Percentiles rank a stretch among this genome's conserved stretches.
phyloP scores from a whole-genome alignment of 1,140 invertebrate species.

The Sweltsa coloradensis region DNA sequence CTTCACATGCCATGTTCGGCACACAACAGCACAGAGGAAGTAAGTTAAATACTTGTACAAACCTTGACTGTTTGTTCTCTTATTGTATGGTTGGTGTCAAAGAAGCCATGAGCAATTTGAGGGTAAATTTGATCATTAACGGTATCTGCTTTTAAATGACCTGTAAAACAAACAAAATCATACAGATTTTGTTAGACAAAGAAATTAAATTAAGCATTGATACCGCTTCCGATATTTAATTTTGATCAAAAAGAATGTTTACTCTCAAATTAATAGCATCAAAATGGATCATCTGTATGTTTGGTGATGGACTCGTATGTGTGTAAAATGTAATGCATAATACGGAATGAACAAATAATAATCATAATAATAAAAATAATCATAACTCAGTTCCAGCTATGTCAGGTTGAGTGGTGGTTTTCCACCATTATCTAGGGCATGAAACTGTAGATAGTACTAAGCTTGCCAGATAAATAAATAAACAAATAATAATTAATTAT shows the following conservation, averaged over 20 bases:
- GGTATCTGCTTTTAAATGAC: slow-evolving; percentile 37
- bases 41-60: slow-evolving; percentile 19
- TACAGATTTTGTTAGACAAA: not conserved
- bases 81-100: slow-evolving; percentile 93
- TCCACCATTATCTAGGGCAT: too few relatives aligned
- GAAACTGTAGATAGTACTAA: too few relatives aligned
- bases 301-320: too few relatives aligned
- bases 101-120: slow-evolving; percentile 83
- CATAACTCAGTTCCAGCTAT: too few relatives aligned
- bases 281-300: not conserved
- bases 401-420: too few relatives aligned
- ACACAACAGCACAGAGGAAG: not conserved
- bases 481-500: too few relatives aligned
- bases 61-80: slow-evolving; percentile 95
- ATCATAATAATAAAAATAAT: too few relatives aligned
- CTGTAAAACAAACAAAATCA: slow-evolving; percentile 14
- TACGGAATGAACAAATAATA: too few relatives aligned
- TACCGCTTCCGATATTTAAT: not conserved
- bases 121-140: slow-evolving; percentile 86
- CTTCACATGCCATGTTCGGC: not conserved
- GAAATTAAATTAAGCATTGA: not conserved
- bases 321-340: too few relatives aligned
- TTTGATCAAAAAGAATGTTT: not conserved
- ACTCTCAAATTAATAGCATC: not conserved
- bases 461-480: too few relatives aligned